A percentile compares a stretch with the other conserved stretches of the same genome.
These are phyloP conservation scores for Oophaga sylvatica DNA, from an alignment of 2,797 vertebrate genomes.

Conservation along the genomic window DNA sequence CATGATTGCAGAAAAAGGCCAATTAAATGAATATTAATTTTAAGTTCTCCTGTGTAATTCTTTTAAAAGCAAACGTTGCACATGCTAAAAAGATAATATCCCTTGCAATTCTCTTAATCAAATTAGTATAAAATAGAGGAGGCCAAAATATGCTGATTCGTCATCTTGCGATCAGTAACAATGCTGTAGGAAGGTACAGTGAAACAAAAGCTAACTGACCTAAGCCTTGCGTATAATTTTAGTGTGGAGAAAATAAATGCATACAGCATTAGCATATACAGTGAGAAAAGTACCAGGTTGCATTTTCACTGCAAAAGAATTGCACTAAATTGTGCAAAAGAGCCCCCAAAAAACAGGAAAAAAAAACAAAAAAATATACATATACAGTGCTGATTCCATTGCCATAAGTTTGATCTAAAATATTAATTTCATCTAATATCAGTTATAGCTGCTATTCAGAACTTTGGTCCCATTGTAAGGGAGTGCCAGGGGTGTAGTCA, in stretches of 20 bases:
- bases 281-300: no score
- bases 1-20: constrained; percentile 53
- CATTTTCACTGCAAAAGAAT: no score
- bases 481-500: no score
- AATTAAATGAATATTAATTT: constrained; percentile 53
- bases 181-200: background rate
- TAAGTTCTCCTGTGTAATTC: constrained; percentile 32
- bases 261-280: background rate
- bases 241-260: background rate
- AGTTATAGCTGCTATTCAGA: no score
- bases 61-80: constrained; percentile 13
- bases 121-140: constrained; percentile 29
- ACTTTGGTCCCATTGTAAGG: no score
- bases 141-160: constrained; percentile 46
- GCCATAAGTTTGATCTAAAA: no score
- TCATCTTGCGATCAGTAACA: constrained; percentile 11
- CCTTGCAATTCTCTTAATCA: constrained; percentile 37
- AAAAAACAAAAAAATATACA: no score
- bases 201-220: background rate
- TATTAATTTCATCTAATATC: no score
- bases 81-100: constrained; percentile 20
- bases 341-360: no score
- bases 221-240: background rate
- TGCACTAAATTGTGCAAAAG: no score
- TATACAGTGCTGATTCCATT: no score